Conservation (phyloP, 1,140 invertebrate genomes). For the Drosophila virilis region DNA sequence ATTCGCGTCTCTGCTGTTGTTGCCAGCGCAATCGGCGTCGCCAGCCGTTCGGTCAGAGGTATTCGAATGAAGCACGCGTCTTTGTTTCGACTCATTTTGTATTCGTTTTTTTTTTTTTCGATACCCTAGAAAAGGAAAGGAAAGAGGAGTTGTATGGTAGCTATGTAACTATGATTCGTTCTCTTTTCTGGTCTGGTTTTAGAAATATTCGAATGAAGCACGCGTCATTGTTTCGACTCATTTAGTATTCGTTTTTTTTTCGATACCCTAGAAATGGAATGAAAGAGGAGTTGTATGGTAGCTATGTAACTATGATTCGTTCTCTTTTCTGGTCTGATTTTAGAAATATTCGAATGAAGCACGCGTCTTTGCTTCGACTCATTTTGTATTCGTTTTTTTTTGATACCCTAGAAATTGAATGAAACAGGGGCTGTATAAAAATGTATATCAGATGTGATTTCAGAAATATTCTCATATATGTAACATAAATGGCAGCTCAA, state of each 20-base stretch:
- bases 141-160: too few species aligned
- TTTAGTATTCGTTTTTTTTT: conserved; percentile 41
- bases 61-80: conserved; percentile 58
- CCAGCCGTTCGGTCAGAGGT: conserved; percentile 35
- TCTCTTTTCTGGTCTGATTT: background rate
- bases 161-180: too few species aligned
- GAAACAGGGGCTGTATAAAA: too few species aligned
- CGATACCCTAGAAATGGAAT: background rate
- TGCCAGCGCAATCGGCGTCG: conserved; percentile 52
- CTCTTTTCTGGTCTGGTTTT: too few species aligned
- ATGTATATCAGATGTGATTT: too few species aligned
- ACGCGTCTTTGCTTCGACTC: conserved; percentile 61
- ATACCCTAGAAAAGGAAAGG: background rate
- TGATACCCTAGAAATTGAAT: background rate
- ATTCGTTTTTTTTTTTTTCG: conserved; percentile 46
- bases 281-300: too few species aligned
- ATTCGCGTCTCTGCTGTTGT: conserved; percentile 38
- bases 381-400: conserved; percentile 45
- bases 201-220: too few species aligned
- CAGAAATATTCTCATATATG: too few species aligned
- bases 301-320: too few species aligned
- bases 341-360: conserved; percentile 52
- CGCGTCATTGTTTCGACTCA: conserved; percentile 34
- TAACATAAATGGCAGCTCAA: too few species aligned
- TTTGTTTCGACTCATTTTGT: conserved; percentile 59